phyloP scores from a whole-genome alignment of 2,113 vertebrate genomes.

The Chaetodon trifascialis region DNA sequence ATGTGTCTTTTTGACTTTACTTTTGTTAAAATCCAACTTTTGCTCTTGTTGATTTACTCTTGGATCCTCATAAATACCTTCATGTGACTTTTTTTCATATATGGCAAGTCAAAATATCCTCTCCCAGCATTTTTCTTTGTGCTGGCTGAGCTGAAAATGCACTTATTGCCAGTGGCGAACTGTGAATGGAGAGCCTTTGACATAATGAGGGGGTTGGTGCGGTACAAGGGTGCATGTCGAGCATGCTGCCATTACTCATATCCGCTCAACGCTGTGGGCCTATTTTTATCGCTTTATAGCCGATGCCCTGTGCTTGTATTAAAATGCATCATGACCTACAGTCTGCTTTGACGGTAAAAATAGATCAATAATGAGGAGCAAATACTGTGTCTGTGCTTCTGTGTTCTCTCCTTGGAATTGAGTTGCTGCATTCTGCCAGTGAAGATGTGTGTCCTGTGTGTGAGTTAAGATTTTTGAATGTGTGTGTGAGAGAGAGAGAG shows the following conservation, averaged over 20 bases:
- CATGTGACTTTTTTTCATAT: constrained; percentile 36
- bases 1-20: constrained; percentile 33
- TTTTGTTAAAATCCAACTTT: constrained; percentile 30
- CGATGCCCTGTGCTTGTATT: constrained; percentile 58
- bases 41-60: constrained; percentile 42
- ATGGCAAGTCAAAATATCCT: constrained; percentile 44
- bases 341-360: constrained; percentile 45
- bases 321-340: constrained; percentile 58
- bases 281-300: constrained; percentile 70
- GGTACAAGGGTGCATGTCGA: constrained; percentile 62
- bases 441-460: constrained; percentile 48
- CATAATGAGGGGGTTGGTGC: constrained; percentile 47
- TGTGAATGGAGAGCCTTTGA: constrained; percentile 65
- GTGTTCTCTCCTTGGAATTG: constrained; percentile 45
- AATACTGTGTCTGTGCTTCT: constrained; percentile 55
- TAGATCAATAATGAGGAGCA: constrained; percentile 46
- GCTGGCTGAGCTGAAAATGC: constrained; percentile 66
- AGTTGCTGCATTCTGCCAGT: constrained; percentile 49
- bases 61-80: constrained; percentile 26
- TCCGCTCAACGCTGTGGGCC: constrained; percentile 54
- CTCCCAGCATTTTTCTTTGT: constrained; percentile 48
- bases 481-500: constrained; percentile 30
- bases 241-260: constrained; percentile 69
- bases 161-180: constrained; percentile 68
- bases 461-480: constrained; percentile 4